phyloP scores from a whole-genome alignment of 2,888 invertebrate species.

The Microplitis deprimator region DNA sequence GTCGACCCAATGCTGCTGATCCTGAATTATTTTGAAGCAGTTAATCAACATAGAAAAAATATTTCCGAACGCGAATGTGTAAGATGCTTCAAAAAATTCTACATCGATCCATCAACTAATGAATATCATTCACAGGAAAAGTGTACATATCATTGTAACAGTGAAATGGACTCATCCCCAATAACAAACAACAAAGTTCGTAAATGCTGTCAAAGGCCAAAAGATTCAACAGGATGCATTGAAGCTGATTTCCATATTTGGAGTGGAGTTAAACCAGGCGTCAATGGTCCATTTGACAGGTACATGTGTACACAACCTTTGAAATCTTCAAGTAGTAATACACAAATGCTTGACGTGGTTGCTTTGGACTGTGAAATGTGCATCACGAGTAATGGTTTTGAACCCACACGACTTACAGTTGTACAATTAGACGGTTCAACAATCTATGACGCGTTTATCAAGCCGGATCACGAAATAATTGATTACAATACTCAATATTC shows the following conservation, averaged over 20 bases:
- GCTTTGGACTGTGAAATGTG: conserved; percentile 98
- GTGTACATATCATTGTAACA: conserved; percentile 93
- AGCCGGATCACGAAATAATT: conserved; percentile 85
- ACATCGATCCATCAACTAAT: conserved; percentile 77
- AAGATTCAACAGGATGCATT: conserved; percentile 78
- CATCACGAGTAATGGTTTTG: conserved; percentile 88
- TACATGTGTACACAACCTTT: conserved; percentile 76
- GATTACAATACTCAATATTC: conserved; percentile 97
- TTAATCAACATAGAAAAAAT: neutral
- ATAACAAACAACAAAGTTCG: conserved; percentile 63
- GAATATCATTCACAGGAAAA: conserved; percentile 79
- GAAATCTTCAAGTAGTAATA: conserved; percentile 71
- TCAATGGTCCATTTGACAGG: conserved; percentile 82
- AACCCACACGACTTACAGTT: conserved; percentile 90
- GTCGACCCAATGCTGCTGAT: neutral
- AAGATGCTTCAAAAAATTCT: conserved; percentile 82
- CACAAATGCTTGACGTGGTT: conserved; percentile 76
- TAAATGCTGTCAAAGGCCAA: conserved; percentile 77
- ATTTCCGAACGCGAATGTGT: conserved; percentile 75
- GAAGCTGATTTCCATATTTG: conserved; percentile 82
- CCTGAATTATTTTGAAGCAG: neutral
- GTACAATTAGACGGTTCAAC: conserved; percentile 81
- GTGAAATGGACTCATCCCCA: conserved; percentile 67
- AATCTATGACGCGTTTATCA: conserved; percentile 88
- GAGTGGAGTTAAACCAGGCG: conserved; percentile 80